phyloP scores from a whole-genome alignment of 53 echinoderm and acorn worm species.

The Hippasteria phrygiana region DNA sequence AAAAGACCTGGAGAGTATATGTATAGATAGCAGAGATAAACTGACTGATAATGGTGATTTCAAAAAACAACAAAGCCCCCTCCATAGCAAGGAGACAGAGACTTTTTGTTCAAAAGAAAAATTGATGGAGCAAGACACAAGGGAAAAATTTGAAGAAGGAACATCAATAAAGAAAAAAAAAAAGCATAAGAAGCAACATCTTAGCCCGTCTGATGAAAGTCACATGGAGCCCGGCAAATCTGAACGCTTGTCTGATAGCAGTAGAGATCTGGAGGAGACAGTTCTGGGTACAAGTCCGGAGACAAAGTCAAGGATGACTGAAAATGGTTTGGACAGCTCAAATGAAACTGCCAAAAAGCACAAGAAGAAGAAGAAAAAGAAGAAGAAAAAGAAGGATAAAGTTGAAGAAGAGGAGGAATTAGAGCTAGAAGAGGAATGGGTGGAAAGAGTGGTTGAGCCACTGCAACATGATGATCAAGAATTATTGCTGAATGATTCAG shows the following conservation, averaged over 20 bases:
- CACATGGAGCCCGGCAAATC: constrained; percentile 2
- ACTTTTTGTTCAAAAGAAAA: not conserved
- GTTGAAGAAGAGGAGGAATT: not conserved
- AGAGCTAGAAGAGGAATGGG: constrained; percentile 64
- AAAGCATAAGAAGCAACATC: constrained; percentile 31
- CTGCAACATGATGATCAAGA: constrained; percentile 39
- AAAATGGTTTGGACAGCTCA: constrained; percentile 12
- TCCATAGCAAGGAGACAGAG: not conserved
- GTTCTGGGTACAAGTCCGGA: not conserved
- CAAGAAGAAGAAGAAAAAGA: constrained; percentile 77
- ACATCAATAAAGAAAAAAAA: constrained; percentile 10
- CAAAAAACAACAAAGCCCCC: not conserved
- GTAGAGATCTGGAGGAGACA: constrained; percentile 7
- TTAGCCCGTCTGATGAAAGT: not conserved
- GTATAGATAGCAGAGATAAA: not conserved
- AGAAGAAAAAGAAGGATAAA: constrained; percentile 67
- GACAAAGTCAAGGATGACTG: not conserved
- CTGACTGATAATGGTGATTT: not conserved
- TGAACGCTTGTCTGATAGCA: constrained; percentile 22
- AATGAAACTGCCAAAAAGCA: constrained; percentile 41
- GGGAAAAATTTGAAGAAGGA: not conserved
- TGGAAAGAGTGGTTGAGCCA: constrained; percentile 69
- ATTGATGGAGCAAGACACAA: not conserved
- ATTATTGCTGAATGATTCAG: constrained; percentile 19
- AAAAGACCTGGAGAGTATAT: not conserved